Evolutionary conservation across 2,888 invertebrate species (phyloP).

Genomic region (Cistogaster globosa): DNA sequence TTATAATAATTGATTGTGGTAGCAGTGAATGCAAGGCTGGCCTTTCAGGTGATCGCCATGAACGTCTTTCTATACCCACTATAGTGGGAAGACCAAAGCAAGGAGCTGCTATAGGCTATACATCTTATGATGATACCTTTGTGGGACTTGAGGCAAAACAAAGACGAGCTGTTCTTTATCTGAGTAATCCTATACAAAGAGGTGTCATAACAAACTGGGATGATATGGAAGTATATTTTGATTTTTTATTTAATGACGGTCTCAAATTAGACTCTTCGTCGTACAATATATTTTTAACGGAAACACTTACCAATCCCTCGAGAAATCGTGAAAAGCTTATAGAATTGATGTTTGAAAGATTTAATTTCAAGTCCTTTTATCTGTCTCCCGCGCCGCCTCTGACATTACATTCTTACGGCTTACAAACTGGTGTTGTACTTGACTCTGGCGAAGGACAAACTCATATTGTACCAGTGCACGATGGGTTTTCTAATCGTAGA

Average conservation of each 20-base stretch:
- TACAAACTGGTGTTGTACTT: constrained; percentile 34
- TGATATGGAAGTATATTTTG: constrained; percentile 48
- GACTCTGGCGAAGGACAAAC: constrained; percentile 54
- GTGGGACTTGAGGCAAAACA: constrained; percentile 36
- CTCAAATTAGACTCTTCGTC: constrained; percentile 19
- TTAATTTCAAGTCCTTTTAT: constrained; percentile 24
- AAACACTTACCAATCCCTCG: constrained; percentile 23
- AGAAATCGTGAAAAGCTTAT: constrained; percentile 33
- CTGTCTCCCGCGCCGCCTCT: constrained; percentile 31
- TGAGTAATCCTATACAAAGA: constrained; percentile 38
- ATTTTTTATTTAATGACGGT: constrained; percentile 21
- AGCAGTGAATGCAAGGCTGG: constrained; percentile 23
- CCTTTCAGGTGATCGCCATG: constrained; percentile 27
- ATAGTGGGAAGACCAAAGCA: constrained; percentile 32
- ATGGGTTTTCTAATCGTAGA: constrained; percentile 17
- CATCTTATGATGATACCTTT: constrained; percentile 7
- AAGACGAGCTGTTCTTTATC: constrained; percentile 17
- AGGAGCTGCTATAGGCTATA: neutral
- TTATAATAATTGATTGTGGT: constrained; percentile 45
- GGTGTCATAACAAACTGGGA: constrained; percentile 51
- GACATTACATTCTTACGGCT: constrained; percentile 46
- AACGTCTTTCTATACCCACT: constrained; percentile 21
- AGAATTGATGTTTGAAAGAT: constrained; percentile 51
- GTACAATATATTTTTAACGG: constrained; percentile 13
- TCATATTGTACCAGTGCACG: constrained; percentile 44